Percentiles rank a stretch among this genome's conserved stretches.
phyloP scores from a whole-genome alignment of 2,888 invertebrate genomes.

The Dyspetes luteomarginatus region DNA sequence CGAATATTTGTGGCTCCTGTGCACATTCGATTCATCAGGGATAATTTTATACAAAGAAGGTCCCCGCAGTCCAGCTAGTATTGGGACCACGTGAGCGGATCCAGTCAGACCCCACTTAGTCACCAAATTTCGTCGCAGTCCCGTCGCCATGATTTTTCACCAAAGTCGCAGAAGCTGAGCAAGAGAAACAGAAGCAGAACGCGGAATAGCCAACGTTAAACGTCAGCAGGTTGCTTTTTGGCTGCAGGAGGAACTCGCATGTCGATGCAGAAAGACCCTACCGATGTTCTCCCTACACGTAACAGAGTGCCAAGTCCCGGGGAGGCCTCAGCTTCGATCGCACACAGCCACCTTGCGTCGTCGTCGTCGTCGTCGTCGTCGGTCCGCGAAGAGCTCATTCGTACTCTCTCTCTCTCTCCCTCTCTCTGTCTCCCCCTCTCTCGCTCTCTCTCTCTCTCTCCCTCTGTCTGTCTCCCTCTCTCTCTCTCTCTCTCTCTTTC shows the following conservation, averaged over 20 bases:
- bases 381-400: conserved; percentile 55
- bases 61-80: too few relatives aligned
- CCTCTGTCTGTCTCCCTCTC: too few relatives aligned
- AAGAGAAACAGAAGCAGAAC: conserved; percentile 58
- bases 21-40: too few relatives aligned
- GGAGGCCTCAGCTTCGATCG: conserved; percentile 48
- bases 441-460: too few relatives aligned
- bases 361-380: conserved; percentile 62
- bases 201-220: conserved; percentile 37
- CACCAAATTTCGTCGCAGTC: too few relatives aligned
- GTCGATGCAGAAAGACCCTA: conserved; percentile 49
- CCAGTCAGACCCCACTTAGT: too few relatives aligned
- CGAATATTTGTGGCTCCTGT: too few relatives aligned
- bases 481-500: conserved; percentile 21
- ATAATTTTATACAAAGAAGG: too few relatives aligned
- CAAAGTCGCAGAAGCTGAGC: conserved; percentile 72
- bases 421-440: too few relatives aligned
- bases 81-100: too few relatives aligned
- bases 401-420: conserved; percentile 46
- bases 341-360: conserved; percentile 69
- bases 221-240: conserved; percentile 65
- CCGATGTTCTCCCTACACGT: conserved; percentile 14
- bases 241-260: conserved; percentile 29
- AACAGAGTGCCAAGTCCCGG: conserved; percentile 58
- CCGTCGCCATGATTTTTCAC: conserved; percentile 59